Evolutionary conservation across 2,888 invertebrate genomes (phyloP).

Genomic region (Barypeithes pellucidus): DNA sequence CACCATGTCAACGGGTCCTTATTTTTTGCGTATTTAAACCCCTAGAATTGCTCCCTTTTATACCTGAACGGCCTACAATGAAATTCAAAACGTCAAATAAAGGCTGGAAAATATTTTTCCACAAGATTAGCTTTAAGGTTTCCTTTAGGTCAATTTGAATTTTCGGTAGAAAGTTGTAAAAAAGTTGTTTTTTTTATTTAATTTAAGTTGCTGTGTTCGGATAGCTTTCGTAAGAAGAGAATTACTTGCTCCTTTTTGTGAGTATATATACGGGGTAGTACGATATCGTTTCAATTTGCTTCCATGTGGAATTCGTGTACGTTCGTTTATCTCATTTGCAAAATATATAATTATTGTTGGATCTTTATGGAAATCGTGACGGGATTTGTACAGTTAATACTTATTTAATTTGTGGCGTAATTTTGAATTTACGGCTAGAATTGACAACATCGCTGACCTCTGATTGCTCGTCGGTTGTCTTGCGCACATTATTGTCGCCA

Average conservation of each 20-base stretch:
- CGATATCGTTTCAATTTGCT: no score
- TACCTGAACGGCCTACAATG: not conserved
- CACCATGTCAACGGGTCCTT: not conserved
- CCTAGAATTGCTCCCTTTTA: not conserved
- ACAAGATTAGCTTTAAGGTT: not conserved
- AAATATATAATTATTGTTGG: no score
- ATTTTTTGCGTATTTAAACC: not conserved
- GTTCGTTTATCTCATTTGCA: no score
- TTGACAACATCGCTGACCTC: no score
- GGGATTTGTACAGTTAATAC: no score
- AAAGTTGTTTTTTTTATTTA: not conserved
- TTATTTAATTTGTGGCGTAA: no score
- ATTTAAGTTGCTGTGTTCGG: not conserved
- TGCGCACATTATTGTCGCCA: no score
- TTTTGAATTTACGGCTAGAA: no score
- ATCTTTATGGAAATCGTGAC: no score
- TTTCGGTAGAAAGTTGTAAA: not conserved
- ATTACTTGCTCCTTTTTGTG: not conserved
- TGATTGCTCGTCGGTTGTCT: no score
- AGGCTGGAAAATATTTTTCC: not conserved
- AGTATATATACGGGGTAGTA: no score
- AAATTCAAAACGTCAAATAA: constrained; percentile 9
- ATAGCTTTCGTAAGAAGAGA: not conserved
- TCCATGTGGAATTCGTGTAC: no score
- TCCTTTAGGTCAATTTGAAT: not conserved